A percentile compares a stretch with the other conserved stretches of the same genome.
These are phyloP conservation scores for Channa striata DNA, from an alignment of 2,797 vertebrate genomes.

Conservation along the genomic window DNA sequence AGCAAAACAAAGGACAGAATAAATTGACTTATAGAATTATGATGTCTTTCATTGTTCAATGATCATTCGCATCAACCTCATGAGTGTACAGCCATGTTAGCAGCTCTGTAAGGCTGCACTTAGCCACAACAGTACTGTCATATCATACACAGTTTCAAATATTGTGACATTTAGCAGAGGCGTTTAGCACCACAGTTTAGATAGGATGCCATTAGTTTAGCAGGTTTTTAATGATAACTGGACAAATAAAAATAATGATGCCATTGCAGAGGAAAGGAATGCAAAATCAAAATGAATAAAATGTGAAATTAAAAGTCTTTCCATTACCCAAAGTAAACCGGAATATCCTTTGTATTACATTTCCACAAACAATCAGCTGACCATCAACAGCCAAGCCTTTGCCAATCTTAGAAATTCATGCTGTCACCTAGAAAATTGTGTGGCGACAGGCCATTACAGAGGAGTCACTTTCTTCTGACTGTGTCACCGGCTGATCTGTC, in stretches of 20 bases:
- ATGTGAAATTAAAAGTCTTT: not conserved
- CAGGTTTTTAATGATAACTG: not conserved
- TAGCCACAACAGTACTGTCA: not conserved
- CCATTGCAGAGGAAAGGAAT: too few species aligned
- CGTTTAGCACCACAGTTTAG: not conserved
- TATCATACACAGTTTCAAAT: too few species aligned
- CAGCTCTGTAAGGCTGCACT: not conserved
- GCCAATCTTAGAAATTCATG: slow-evolving; percentile 53
- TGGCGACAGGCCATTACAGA: slow-evolving; percentile 78
- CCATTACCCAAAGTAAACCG: not conserved
- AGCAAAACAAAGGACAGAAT: slow-evolving; percentile 66
- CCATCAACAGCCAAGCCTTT: slow-evolving; percentile 45
- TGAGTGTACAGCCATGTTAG: not conserved
- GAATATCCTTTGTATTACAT: slow-evolving; percentile 23
- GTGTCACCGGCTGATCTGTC: slow-evolving; percentile 58
- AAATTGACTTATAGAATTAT: slow-evolving; percentile 53
- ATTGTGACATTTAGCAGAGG: not conserved
- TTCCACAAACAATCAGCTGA: slow-evolving; percentile 49
- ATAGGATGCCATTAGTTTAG: not conserved
- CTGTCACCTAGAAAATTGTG: slow-evolving; percentile 73
- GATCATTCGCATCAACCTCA: slow-evolving; percentile 46
- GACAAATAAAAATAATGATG: not conserved
- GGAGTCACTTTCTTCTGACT: slow-evolving; percentile 69
- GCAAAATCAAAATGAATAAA: too few species aligned
- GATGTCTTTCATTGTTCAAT: slow-evolving; percentile 68